Base-by-base conservation (phyloP, 2,797 vertebrate species). In the Cyprinodon diabolis region DNA sequence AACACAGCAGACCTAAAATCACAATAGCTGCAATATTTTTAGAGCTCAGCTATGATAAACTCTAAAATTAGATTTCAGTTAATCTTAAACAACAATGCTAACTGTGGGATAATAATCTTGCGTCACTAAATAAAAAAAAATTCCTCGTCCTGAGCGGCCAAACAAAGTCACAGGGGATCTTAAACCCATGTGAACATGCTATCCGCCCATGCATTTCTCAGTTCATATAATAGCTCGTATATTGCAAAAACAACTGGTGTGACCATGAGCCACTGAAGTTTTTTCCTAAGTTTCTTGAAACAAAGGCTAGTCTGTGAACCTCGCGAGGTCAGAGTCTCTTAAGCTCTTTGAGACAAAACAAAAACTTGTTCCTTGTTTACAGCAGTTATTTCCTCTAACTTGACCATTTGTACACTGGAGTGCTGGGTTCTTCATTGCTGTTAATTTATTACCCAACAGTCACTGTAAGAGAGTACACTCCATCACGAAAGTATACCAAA, bases 31-130 rank as follows among this genome's bases (percentile, higher is more conserved):
- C 75, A 81, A 70, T 82, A 85, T 88, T 87, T 90, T 87, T 89
- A 86, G 83, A 76, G 76, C 40, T 71, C 70, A 86, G 80, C 72
- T 75, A 81, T 65, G 89, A 91, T 86, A 88, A 87, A 81, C 75
- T 84, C 88, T 89, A 90, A 90, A 93, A 86, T 87, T 93, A 91
- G 91, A 90, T 89, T 86, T 91, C 74, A 92, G 90, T 93, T 91
- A 89, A 91, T 90, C 83, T 89, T 69, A 56, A 86, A 87, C 76
- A 92, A 91, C 89, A 92, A 92, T 92, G 78, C 73, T 69, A 58
- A 79, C 77, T 87, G 84, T 88, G 76, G 89, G 88, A 90, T 90
- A 91, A 86, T 88, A 85, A 87, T 87, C 83, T 83, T 49, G 78
- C 21, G 77, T 81, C n/a, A 48, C 79, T 88, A 65, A 78, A 86